phyloP scores from a whole-genome alignment of 1,140 invertebrate genomes.

The Leptonema lineaticorne region DNA sequence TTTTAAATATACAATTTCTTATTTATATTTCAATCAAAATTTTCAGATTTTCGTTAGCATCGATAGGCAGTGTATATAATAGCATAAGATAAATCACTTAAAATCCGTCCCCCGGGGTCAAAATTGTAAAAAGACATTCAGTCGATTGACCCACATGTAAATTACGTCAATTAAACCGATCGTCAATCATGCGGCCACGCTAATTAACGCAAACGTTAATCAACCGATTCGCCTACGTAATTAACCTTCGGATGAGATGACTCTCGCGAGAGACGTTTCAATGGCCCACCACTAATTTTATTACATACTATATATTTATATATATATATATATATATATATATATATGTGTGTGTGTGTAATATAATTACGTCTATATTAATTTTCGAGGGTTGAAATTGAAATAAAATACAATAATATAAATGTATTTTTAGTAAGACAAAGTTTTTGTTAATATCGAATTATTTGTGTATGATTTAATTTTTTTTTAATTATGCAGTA shows the following conservation, averaged over 20 bases:
- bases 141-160: constrained; percentile 35
- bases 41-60: too few species aligned
- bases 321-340: background rate
- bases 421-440: too few species aligned
- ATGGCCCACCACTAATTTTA: background rate
- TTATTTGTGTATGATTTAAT: too few species aligned
- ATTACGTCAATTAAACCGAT: constrained; percentile 38
- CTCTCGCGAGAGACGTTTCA: background rate
- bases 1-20: too few species aligned
- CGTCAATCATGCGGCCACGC: constrained; percentile 13
- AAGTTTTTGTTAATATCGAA: too few species aligned
- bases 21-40: too few species aligned
- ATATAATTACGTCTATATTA: too few species aligned
- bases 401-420: too few species aligned
- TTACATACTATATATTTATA: background rate
- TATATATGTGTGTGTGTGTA: too few species aligned
- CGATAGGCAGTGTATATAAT: too few species aligned
- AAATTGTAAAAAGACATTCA: constrained; percentile 11
- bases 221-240: constrained; percentile 21
- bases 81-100: constrained; percentile 20
- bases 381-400: too few species aligned
- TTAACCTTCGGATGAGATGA: constrained; percentile 23
- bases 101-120: constrained; percentile 13
- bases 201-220: constrained; percentile 17
- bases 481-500: too few species aligned